A percentile compares a stretch with the other conserved stretches of the same genome.
Conservation (phyloP, 2,888 invertebrate species). For the Alviniconcha strummeri region DNA sequence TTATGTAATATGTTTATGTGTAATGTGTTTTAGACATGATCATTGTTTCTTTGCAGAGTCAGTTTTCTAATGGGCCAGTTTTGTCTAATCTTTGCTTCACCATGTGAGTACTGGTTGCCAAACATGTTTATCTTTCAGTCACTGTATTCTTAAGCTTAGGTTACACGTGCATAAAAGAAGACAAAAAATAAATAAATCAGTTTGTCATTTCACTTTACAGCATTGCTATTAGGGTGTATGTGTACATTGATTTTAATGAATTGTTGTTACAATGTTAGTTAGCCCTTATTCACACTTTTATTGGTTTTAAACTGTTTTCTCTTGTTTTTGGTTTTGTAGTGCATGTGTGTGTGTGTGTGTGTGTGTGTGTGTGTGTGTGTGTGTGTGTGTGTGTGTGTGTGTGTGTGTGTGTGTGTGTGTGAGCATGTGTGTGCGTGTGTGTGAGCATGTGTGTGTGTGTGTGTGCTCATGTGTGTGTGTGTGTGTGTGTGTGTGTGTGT, state of each 20-base stretch:
- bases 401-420: neutral
- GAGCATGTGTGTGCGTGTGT: neutral
- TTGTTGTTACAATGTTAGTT: no score
- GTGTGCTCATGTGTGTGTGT: neutral
- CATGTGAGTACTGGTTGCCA: conserved; percentile 25
- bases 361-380: neutral
- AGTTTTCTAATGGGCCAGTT: conserved; percentile 31
- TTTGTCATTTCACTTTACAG: no score
- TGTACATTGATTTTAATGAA: no score
- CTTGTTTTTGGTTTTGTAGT: neutral
- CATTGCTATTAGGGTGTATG: no score
- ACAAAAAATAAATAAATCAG: no score
- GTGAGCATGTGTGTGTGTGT: neutral
- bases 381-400: neutral
- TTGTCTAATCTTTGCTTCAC: conserved; percentile 37
- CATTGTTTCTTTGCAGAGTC: conserved; percentile 33
- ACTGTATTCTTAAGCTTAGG: neutral
- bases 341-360: neutral
- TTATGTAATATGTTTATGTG: no score
- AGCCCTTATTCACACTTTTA: no score
- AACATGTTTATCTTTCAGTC: no score
- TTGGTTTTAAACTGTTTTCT: neutral
- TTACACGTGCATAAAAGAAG: neutral
- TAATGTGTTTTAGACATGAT: no score
- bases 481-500: neutral